phyloP scores from a whole-genome alignment of 1,140 invertebrate genomes.

The Condylostylus longicornis region DNA sequence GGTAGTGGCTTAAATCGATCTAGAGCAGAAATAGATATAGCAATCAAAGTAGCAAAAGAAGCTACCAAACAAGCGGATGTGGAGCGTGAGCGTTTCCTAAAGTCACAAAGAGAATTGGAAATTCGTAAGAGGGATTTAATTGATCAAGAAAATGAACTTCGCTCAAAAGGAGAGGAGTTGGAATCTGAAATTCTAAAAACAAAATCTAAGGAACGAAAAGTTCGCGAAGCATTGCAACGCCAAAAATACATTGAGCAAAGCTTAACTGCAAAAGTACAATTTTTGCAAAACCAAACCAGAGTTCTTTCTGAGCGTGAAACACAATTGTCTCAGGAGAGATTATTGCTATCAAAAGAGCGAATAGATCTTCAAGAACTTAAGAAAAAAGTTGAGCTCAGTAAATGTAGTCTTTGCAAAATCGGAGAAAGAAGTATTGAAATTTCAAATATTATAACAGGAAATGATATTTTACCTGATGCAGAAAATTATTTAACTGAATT shows the following conservation, averaged over 20 bases:
- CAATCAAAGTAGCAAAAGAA: constrained; percentile 34
- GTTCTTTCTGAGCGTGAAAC: constrained; percentile 24
- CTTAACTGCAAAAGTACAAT: constrained; percentile 21
- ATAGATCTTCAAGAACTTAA: constrained; percentile 20
- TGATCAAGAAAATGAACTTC: constrained; percentile 30
- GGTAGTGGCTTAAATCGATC: constrained; percentile 25
- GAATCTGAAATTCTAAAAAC: constrained; percentile 16
- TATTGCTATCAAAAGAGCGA: constrained; percentile 23
- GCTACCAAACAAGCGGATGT: constrained; percentile 32
- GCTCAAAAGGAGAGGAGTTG: constrained; percentile 28
- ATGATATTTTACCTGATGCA: neutral
- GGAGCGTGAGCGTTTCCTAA: constrained; percentile 31
- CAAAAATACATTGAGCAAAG: constrained; percentile 25
- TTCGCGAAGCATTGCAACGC: constrained; percentile 24
- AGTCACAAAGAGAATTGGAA: constrained; percentile 32
- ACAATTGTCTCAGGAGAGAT: constrained; percentile 23
- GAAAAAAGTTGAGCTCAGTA: constrained; percentile 15
- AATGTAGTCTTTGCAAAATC: constrained; percentile 26
- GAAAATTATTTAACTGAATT: neutral
- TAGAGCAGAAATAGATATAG: constrained; percentile 34
- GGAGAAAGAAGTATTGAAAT: constrained; percentile 16
- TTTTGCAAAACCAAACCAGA: constrained; percentile 15
- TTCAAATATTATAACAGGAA: neutral
- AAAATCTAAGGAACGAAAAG: constrained; percentile 19
- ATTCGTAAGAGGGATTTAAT: constrained; percentile 26